Percentiles rank a stretch among this genome's conserved stretches.
These are phyloP conservation scores for Dascyllus trimaculatus DNA, from an alignment of 2,113 vertebrate genomes.

Conservation along the genomic window DNA sequence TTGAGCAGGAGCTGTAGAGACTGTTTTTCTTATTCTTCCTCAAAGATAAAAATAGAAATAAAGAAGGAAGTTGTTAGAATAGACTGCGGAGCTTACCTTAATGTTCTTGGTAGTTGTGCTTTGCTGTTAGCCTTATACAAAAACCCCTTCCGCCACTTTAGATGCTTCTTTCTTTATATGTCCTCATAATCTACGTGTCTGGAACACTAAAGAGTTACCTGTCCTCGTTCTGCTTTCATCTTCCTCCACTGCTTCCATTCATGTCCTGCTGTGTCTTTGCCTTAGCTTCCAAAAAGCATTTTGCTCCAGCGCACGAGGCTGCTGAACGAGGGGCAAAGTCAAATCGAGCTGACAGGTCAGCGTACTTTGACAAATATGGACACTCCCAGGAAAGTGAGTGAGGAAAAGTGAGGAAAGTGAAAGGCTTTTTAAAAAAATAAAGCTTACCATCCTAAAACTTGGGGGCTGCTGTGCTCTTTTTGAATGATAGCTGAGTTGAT, in stretches of 20 bases:
- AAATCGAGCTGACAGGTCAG: conserved; percentile 56
- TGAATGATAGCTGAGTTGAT: conserved; percentile 62
- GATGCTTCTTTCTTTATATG: conserved; percentile 25
- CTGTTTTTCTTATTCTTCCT: neutral
- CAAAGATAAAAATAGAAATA: conserved; percentile 5
- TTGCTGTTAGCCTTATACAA: neutral
- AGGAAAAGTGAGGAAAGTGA: conserved; percentile 17
- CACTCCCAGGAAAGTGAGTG: conserved; percentile 32
- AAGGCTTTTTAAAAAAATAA: neutral
- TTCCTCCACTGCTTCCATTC: conserved; percentile 5
- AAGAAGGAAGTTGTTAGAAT: neutral
- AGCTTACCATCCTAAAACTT: conserved; percentile 27
- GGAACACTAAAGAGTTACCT: neutral
- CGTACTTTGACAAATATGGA: conserved; percentile 44
- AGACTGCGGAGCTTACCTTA: conserved; percentile 11
- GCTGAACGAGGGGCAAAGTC: conserved; percentile 39
- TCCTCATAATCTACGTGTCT: conserved; percentile 17
- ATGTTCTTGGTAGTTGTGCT: neutral
- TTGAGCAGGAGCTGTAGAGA: conserved; percentile 28
- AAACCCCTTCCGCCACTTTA: conserved; percentile 16
- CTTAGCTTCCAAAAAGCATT: conserved; percentile 28
- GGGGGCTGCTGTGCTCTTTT: conserved; percentile 17
- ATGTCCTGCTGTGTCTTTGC: conserved; percentile 19
- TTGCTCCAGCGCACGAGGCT: conserved; percentile 29
- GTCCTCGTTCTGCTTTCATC: conserved; percentile 18